Evolutionary conservation across 2,797 vertebrate species (phyloP), one percentile per base, ranked within the genome.

Genomic region (Dallia pectoralis): DNA sequence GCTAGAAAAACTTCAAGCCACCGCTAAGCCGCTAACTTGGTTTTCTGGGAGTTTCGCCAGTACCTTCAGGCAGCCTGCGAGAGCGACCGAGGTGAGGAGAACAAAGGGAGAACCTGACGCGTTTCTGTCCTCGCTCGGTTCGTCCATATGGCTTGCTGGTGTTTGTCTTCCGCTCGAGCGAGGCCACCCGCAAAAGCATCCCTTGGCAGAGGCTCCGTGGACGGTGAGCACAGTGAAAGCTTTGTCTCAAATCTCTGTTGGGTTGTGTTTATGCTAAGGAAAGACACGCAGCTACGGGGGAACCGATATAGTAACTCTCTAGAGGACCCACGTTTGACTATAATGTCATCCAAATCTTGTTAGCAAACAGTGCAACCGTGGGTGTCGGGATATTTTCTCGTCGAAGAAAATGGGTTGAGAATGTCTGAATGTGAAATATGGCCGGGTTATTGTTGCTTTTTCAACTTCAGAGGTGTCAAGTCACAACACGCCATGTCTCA

Each of bases 31-130:
- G 8, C 40, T 49, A 69, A 72, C 59, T 72, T 81, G 74, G 51
- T 69, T 79, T 82, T 81, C 70, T 81, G 76, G 82, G 87, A 82
- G 73, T 71, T 5, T 47, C 76, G 76, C 82, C 85, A 87, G 79
- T 25, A 72, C 78, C 70, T 82, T 76, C 48, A 77, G 77, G 77
- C 74, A 81, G 80, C 77, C 71, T 81, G 77, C 70, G 75, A 74
- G 73, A 78, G 75, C 68, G 71, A 36, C 49, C 36, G 70, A 79
- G 75, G 78, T 84, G 63, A 29, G 71, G 79, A 84, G 71, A 82
- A 83, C 80, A 83, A 77, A 83, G 74, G 74, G 44, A 61, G 82
- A 80, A 59, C 68, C 65, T 70, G 65, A 18, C 0, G 59, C 16
- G 19, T 71, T 19, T 61, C 27, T 47, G 59, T 59, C 53, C 11